Percentiles rank a stretch among this genome's conserved stretches.
These are phyloP conservation scores for Lepidurus couesii DNA, from an alignment of 1,140 invertebrate species.

Conservation along the genomic window DNA sequence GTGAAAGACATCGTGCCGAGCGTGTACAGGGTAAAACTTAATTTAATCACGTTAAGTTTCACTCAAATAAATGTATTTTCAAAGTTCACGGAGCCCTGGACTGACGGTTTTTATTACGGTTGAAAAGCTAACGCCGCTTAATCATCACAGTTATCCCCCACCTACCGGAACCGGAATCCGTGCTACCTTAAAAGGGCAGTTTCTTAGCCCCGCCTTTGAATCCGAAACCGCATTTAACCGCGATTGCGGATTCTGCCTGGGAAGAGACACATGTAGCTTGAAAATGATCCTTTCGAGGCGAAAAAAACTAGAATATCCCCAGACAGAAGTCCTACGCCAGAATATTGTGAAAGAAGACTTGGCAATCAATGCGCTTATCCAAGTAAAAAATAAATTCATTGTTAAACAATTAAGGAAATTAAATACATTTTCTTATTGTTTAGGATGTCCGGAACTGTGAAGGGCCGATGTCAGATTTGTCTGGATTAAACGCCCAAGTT, in stretches of 20 bases:
- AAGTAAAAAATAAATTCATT: neutral
- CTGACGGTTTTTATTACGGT: neutral
- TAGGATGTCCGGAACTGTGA: neutral
- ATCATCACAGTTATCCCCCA: constrained; percentile 2
- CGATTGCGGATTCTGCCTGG: neutral
- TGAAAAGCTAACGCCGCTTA: neutral
- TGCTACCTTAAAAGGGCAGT: constrained; percentile 11
- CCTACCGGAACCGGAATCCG: constrained; percentile 11
- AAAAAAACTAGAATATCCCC: neutral
- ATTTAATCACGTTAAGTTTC: neutral
- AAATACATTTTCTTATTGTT: neutral
- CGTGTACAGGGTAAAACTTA: neutral
- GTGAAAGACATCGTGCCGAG: neutral
- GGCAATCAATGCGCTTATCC: neutral
- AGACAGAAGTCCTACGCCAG: neutral
- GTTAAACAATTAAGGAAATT: neutral
- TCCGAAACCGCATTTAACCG: neutral
- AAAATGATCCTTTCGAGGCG: neutral
- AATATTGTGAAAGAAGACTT: neutral
- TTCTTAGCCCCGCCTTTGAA: constrained; percentile 1
- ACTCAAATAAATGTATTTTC: neutral
- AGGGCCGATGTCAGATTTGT: neutral
- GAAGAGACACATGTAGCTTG: neutral
- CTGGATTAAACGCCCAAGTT: neutral
- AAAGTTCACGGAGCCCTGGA: neutral